Evolutionary conservation across 2,113 vertebrate species (phyloP), one percentile per base, ranked within the genome.

Genomic region (Mirza zaza): DNA sequence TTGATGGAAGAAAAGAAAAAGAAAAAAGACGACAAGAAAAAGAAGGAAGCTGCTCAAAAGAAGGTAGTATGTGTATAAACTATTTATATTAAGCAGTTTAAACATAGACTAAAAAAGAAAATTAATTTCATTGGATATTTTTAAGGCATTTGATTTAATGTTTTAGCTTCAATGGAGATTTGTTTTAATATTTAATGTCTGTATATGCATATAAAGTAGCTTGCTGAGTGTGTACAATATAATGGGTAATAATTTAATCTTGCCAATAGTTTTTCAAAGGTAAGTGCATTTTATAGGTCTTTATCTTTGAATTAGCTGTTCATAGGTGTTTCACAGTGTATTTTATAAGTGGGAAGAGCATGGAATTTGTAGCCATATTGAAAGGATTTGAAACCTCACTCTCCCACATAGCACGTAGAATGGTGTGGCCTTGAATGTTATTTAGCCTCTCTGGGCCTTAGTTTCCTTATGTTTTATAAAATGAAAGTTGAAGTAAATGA

Each of bases 1-100:
- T 99, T 99, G 99, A 99, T 99, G 99, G 99, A 99, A 99, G 99
- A 99, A 99, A 99, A 98, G 98, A 99, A 99, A 98, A 99, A 99
- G 98, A 99, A 99, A 99, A 99, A 99, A 99, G 99, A 99, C 98
- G 98, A 99, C 98, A 99, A 99, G 97, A 99, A 99, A 98, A 99
- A 98, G 98, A 99, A 99, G 98, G 98, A 98, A 98, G 99, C 99
- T 99, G 99, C 99, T 99, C 98, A 99, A 98, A 99, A 99, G 98
- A 99, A 99, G 99, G 99, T 99, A 99, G 97, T 98, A 96, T 97
- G 48, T 55, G n/a, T 94, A 76, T 95, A 89, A 92, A 67, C 86
- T 94, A 82, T 90, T 95, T 92, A 55, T 70, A 81, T 90, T 97
- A 97, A 95, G 73, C 52, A 90, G 59, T 71, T 93, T 95, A 48